Conservation (phyloP, 2,888 invertebrate species). For the Philonicus albiceps region DNA sequence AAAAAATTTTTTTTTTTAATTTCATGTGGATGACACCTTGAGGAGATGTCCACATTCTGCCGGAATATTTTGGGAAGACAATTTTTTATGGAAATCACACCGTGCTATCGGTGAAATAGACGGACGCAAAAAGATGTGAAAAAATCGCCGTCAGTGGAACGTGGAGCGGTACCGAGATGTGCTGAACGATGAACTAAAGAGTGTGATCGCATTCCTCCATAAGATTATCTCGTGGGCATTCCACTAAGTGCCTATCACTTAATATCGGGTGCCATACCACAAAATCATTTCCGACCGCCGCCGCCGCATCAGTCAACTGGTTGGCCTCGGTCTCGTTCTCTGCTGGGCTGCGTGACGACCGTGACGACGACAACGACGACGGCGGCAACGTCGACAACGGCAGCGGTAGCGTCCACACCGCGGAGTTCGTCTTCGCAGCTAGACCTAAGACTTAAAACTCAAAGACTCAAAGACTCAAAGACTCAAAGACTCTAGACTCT, state of each 20-base stretch:
- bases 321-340: constrained; percentile 3
- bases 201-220: constrained; percentile 37
- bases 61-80: not conserved
- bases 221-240: constrained; percentile 30
- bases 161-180: not conserved
- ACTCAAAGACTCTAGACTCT: not conserved
- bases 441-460: not conserved
- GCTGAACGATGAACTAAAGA: constrained; percentile 29
- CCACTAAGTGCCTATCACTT: constrained; percentile 11
- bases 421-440: not conserved
- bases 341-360: not conserved
- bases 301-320: not conserved
- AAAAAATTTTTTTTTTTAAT: too few species aligned
- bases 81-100: not conserved
- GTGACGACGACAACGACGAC: not conserved
- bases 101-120: not conserved
- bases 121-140: not conserved
- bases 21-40: not conserved
- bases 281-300: not conserved
- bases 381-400: not conserved
- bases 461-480: not conserved
- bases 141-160: not conserved
- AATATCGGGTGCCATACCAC: constrained; percentile 7
- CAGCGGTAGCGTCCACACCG: not conserved
- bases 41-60: not conserved